phyloP scores from a whole-genome alignment of 2,113 vertebrate genomes.

The Haemorhous mexicanus region DNA sequence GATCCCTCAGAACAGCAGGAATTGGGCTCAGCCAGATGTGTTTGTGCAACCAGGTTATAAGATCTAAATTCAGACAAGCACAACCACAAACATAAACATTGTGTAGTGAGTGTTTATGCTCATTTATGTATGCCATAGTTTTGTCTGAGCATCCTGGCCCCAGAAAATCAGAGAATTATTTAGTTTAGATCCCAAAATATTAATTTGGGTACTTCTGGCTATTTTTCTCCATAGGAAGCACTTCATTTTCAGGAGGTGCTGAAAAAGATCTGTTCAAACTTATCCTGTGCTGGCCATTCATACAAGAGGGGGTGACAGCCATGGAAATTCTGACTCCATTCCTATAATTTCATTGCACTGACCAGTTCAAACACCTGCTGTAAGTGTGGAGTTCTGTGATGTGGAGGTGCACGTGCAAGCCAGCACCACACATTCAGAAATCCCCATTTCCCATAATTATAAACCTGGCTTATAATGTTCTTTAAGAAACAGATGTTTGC shows the following conservation, averaged over 20 bases:
- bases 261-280: not conserved
- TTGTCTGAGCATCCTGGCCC: not conserved
- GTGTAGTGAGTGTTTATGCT: not conserved
- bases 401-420: accelerated
- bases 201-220: not conserved
- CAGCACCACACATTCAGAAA: not conserved
- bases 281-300: not conserved
- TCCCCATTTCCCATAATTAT: not conserved
- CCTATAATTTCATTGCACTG: not conserved
- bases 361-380: not conserved
- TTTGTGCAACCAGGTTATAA: not conserved
- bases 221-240: not conserved
- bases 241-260: not conserved
- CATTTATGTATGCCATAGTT: not conserved
- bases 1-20: not conserved
- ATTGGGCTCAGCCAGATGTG: not conserved
- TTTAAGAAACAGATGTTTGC: not conserved
- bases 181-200: not conserved
- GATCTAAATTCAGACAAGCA: not conserved
- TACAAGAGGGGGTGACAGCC: not conserved
- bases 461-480: not conserved
- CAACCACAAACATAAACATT: not conserved
- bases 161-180: not conserved
- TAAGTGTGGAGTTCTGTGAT: not conserved
- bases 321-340: not conserved